Evolutionary conservation across 2,797 vertebrate genomes (phyloP).

Genomic region (Coracias cyanogaster): DNA sequence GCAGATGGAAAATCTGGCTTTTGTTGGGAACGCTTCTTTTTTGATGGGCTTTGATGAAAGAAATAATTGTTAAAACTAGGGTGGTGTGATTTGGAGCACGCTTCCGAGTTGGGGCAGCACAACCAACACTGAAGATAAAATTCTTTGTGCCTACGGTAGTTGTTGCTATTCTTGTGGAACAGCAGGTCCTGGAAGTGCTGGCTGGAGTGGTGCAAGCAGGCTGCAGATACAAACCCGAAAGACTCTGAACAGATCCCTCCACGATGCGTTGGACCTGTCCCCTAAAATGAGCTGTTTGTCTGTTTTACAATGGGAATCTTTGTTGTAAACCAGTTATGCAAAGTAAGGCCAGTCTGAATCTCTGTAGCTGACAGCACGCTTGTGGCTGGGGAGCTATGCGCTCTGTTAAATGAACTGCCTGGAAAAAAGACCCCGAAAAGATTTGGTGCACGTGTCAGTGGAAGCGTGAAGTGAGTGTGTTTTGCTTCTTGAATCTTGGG

Average conservation of each 20-base stretch:
- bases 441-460: neutral
- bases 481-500: neutral
- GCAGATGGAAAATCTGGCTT: no score
- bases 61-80: neutral
- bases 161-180: neutral
- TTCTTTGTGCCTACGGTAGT: accelerated
- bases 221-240: neutral
- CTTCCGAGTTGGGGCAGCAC: neutral
- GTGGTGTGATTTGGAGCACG: neutral
- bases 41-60: neutral
- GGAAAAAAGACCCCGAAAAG: neutral
- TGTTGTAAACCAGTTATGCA: neutral
- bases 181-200: neutral
- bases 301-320: neutral
- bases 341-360: neutral
- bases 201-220: neutral
- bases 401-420: neutral
- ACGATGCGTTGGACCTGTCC: neutral
- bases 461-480: neutral
- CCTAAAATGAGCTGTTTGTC: neutral
- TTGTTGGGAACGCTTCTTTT: accelerated
- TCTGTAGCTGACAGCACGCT: neutral
- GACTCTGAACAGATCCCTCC: neutral
- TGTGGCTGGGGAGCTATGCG: neutral
- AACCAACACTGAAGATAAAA: neutral